Conservation (phyloP, 2,888 invertebrate species). For the Aleiodes testaceus region DNA sequence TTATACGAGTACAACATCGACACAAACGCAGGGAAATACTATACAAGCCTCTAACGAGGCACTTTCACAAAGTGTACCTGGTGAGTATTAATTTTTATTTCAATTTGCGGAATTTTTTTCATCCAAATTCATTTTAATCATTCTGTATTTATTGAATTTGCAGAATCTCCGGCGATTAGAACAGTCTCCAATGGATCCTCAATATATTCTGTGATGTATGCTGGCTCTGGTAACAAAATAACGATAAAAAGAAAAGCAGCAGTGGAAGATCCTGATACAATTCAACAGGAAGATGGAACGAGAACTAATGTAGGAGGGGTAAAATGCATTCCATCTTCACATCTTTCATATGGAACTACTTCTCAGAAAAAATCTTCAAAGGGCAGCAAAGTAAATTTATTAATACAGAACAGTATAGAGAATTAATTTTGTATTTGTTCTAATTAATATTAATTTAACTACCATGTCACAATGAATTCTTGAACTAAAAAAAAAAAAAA, state of each 20-base stretch:
- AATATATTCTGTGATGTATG: slow-evolving; percentile 86
- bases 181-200: slow-evolving; percentile 77
- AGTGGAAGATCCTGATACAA: slow-evolving; percentile 73
- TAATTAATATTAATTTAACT: slow-evolving; percentile 50
- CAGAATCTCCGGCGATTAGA: slow-evolving; percentile 67
- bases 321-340: slow-evolving; percentile 69
- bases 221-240: slow-evolving; percentile 87
- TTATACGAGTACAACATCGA: slow-evolving; percentile 79
- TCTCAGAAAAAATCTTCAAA: slow-evolving; percentile 69
- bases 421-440: slow-evolving; percentile 37
- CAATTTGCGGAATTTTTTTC: not conserved
- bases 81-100: slow-evolving; percentile 52
- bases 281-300: slow-evolving; percentile 73
- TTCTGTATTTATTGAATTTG: slow-evolving; percentile 33
- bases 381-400: slow-evolving; percentile 66
- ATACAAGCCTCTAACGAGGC: slow-evolving; percentile 58
- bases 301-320: slow-evolving; percentile 67
- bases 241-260: slow-evolving; percentile 85
- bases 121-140: not conserved
- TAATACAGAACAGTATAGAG: slow-evolving; percentile 20
- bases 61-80: slow-evolving; percentile 61
- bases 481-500: too few relatives aligned
- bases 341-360: slow-evolving; percentile 66
- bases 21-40: slow-evolving; percentile 72
- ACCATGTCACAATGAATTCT: slow-evolving; percentile 48